Percentiles rank a stretch among this genome's conserved stretches.
phyloP scores from a whole-genome alignment of 2,888 invertebrate species.

The Chirona hameri region DNA sequence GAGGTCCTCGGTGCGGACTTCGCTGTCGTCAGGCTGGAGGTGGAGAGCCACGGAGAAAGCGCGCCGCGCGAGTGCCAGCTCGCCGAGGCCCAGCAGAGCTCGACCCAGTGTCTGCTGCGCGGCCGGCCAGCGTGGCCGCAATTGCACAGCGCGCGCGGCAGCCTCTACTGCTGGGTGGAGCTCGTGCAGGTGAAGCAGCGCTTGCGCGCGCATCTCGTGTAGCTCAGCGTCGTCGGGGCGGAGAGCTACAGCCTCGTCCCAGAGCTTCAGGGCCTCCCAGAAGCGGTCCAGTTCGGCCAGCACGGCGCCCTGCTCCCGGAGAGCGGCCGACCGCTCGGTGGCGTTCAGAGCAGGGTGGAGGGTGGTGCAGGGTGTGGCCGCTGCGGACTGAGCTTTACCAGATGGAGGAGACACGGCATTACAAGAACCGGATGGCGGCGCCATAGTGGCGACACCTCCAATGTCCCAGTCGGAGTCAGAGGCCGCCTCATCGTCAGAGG shows the following conservation, averaged over 20 bases:
- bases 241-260: conserved; percentile 33
- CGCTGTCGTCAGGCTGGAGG: conserved; percentile 31
- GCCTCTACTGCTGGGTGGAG: conserved; percentile 35
- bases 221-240: conserved; percentile 4
- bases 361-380: too few relatives aligned
- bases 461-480: background rate
- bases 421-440: background rate
- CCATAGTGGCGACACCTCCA: background rate
- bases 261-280: conserved; percentile 33
- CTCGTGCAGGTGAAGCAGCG: conserved; percentile 33
- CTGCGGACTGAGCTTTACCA: background rate
- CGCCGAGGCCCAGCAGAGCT: conserved; percentile 46
- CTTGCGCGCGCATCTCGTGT: conserved; percentile 35
- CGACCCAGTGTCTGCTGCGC: conserved; percentile 48
- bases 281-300: conserved; percentile 30
- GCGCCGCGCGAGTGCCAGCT: conserved; percentile 43
- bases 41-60: conserved; percentile 39
- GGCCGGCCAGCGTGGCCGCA: conserved; percentile 47
- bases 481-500: background rate
- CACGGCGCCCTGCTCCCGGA: conserved; percentile 29
- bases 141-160: conserved; percentile 44
- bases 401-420: background rate
- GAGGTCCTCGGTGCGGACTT: conserved; percentile 34
- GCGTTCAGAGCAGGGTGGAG: background rate
- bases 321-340: background rate